phyloP scores from a whole-genome alignment of 2,113 vertebrate species.

The Rhinopithecus roxellana region DNA sequence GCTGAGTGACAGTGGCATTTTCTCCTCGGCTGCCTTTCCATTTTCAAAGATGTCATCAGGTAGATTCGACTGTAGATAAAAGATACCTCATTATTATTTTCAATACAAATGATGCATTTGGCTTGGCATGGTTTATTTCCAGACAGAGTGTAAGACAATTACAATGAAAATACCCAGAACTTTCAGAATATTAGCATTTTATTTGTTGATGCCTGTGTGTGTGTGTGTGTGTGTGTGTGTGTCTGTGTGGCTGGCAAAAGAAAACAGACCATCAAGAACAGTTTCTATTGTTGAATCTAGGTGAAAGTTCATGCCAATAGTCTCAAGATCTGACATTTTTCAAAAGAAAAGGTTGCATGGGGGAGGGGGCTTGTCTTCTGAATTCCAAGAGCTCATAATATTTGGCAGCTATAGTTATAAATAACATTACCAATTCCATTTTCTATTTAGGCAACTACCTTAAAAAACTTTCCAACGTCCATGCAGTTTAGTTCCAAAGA shows the following conservation, averaged over 20 bases:
- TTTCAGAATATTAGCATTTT: background rate
- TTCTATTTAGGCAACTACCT: background rate
- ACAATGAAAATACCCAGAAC: background rate
- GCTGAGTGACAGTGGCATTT: slow-evolving; percentile 92
- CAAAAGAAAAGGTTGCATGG: background rate
- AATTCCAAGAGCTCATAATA: background rate
- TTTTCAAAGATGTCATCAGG: slow-evolving; percentile 94
- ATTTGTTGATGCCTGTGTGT: background rate
- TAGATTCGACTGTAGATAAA: slow-evolving; percentile 88
- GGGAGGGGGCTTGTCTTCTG: background rate
- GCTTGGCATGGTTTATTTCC: background rate
- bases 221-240: background rate
- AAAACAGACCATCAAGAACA: background rate
- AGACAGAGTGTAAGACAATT: background rate
- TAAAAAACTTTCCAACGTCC: background rate
- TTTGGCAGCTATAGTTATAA: background rate
- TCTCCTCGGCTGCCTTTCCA: slow-evolving; percentile 85
- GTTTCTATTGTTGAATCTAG: background rate
- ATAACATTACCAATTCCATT: background rate
- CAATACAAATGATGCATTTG: background rate
- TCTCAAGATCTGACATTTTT: background rate
- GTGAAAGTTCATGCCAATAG: background rate
- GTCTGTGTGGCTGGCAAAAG: background rate
- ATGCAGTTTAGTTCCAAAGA: slow-evolving; percentile 9
- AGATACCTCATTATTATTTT: background rate